phyloP scores from a whole-genome alignment of 2,888 invertebrate species.

The Melipona beecheii region DNA sequence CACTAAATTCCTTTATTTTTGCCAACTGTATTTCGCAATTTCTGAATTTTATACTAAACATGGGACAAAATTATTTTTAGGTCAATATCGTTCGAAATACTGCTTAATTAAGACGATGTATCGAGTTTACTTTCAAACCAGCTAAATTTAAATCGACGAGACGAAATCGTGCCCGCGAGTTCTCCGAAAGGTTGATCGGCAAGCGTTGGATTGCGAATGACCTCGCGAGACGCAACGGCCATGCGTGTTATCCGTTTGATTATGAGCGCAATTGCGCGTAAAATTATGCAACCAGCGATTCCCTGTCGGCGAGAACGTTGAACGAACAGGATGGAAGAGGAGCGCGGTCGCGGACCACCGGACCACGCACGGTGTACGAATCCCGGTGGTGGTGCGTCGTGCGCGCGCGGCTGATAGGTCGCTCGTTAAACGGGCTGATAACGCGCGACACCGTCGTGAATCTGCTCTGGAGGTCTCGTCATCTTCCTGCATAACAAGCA shows the following conservation, averaged over 20 bases:
- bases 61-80: too few species aligned
- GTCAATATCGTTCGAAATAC: too few species aligned
- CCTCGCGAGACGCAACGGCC: constrained; percentile 29
- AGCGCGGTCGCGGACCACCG: neutral
- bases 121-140: neutral
- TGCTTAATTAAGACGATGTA: too few species aligned
- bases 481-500: neutral
- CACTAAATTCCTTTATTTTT: too few species aligned
- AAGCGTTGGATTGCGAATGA: neutral
- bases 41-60: too few species aligned
- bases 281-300: constrained; percentile 41
- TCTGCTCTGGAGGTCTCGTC: constrained; percentile 2
- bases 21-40: too few species aligned
- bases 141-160: neutral
- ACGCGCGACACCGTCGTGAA: neutral
- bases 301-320: neutral
- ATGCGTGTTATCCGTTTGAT: constrained; percentile 35
- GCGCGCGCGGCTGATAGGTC: neutral
- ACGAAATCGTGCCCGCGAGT: neutral
- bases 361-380: neutral
- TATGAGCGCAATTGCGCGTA: constrained; percentile 28
- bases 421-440: constrained; percentile 20
- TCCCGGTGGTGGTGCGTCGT: neutral
- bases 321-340: neutral
- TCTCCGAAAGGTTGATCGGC: neutral